Conservation (phyloP, 1,140 invertebrate species). For the Cepaea nemoralis region DNA sequence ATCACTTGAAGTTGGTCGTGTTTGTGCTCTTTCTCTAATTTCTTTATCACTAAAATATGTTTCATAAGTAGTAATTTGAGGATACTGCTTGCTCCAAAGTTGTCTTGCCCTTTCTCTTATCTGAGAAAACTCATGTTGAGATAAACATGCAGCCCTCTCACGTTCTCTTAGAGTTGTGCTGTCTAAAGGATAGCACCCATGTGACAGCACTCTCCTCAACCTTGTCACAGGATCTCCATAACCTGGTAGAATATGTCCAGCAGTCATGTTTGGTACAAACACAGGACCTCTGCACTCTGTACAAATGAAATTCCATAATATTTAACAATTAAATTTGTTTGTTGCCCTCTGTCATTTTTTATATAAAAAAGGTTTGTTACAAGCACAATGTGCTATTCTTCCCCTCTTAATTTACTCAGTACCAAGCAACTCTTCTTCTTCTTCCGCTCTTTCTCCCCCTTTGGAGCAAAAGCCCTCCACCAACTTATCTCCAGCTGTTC, state of each 20-base stretch:
- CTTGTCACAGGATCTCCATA: constrained; percentile 63
- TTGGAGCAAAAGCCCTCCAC: no score
- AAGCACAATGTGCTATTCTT: no score
- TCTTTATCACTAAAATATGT: constrained; percentile 45
- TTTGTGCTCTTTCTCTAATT: constrained; percentile 51
- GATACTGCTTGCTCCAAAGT: constrained; percentile 52
- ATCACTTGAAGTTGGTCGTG: constrained; percentile 54
- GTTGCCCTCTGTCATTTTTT: no score
- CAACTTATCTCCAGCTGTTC: no score
- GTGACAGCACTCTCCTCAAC: constrained; percentile 55
- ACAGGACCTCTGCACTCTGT: no score
- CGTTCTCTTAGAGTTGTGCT: constrained; percentile 52
- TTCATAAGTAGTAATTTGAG: constrained; percentile 57
- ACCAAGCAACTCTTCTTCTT: no score
- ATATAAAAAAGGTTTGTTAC: no score
- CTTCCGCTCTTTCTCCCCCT: no score
- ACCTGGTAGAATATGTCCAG: constrained; percentile 65
- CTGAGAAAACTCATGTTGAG: constrained; percentile 43
- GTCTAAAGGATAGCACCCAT: constrained; percentile 53
- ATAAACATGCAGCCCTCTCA: constrained; percentile 45
- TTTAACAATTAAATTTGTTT: no score
- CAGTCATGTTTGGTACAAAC: constrained; percentile 52
- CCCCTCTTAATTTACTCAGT: no score
- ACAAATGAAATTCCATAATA: no score
- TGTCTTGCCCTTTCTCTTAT: constrained; percentile 57